Base-by-base conservation (phyloP, 2,888 invertebrate genomes). In the Epistrophe grossulariae region DNA sequence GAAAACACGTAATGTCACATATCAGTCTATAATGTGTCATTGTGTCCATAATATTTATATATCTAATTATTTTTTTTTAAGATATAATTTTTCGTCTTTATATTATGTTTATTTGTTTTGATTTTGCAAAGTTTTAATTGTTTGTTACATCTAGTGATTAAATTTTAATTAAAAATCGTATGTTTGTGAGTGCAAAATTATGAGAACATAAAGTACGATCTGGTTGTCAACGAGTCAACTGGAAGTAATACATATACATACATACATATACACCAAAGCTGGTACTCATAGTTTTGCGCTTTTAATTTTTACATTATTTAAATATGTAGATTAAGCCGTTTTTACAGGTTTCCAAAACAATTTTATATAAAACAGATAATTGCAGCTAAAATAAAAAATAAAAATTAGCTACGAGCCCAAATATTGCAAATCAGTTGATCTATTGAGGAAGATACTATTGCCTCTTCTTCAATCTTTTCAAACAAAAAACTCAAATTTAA, bases 1-100 rank as follows among this genome's bases (percentile, higher is more conserved):
- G 81, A 40, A 43, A 28, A 70, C 38, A 24, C 52, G 1, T 38
- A n/a, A 40, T 40, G 55, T 70, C 55, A 40, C n/a, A 70, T 52
- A 70, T 52, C 35, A 50, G 10, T 66, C 19, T 40, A 28, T 38
- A 40, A 55, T 24, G 38, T 70, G 40, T 70, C 24, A 55, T 40
- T n/a, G 40, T 70, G 40, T 70, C 24, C 28, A 24, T 40, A 55
- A 40, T 55, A 55, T 55, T 55, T 50, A 62, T 48, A 13, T 48
- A 11, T 70, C 35, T 50, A 66, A 35, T 40, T 13, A 11, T 43
- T 13, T n/a, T 48, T n/a, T 15, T 38, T 28, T 40, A 50, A 35
- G 35, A 38, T 50, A 50, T 62, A 15, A 31, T 50, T 35, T 50
- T 9, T 40, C 28, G 55, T 55, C 24, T 55, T 55, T 28, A 24